Base-by-base conservation (phyloP, 23 tunicate species). In the Halocynthia roretzi region DNA sequence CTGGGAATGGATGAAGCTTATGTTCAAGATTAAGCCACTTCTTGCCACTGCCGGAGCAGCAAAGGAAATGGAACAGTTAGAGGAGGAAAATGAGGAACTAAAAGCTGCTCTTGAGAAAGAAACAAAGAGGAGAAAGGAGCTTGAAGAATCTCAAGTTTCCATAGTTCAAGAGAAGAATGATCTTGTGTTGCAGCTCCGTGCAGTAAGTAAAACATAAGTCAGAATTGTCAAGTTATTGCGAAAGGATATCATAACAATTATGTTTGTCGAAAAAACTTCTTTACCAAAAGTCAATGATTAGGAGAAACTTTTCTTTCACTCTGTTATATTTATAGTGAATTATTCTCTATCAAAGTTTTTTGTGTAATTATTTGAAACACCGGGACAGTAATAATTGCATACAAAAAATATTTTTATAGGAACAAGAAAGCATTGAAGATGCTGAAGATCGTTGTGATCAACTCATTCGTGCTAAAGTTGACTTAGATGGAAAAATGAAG, bases 1-100 rank as follows among this genome's bases (percentile, higher is more conserved):
- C 51, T 93, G 96, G 70, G 91, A 93, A 51, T 93, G 98, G 98
- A 81, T 81, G 98, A 93, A 93, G 71, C 92, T 93, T 21, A 81
- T 84, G 87, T 84, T 78, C 76, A 93, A 87, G 68, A 85, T 93
- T 77, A 96, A 96, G 80, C 99, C 99, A 48, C 77, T 96, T 51
- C 73, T 96, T 61, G 94, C 95, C 52, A 85, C 96, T 9, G 99
- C 93, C n/a, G 93, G 90, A 62, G 89, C 96, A 14, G 97, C 89
- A 12, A 83, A 89, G 53, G 99, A 96, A 60, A 64, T 96, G 63
- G 93, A 96, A 80, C 86, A 77, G 14, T 70, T 86, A 10, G 91
- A 84, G 57, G 98, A 75, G 40, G 93, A 89, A 53, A 85, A 86
- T 56, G 87, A 72, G 8, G 96, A 85, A 69, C 65, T 91, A 82